phyloP scores from a whole-genome alignment of 2,797 vertebrate genomes.

The Potorous gilbertii region DNA sequence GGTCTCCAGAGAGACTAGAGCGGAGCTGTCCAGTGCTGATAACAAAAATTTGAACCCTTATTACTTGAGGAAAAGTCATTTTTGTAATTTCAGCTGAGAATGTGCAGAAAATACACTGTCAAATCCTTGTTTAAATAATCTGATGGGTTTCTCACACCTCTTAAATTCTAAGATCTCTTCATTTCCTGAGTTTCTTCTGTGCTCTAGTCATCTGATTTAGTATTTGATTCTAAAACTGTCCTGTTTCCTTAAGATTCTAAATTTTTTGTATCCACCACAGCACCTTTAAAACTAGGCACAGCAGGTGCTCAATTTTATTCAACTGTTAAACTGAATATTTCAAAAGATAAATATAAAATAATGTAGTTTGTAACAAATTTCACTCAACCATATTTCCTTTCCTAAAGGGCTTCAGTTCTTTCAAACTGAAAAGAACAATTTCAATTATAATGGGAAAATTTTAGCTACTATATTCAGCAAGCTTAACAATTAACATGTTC shows the following conservation, averaged over 20 bases:
- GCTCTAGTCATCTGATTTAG: constrained; percentile 10
- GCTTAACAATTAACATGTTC: neutral
- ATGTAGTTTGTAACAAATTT: constrained; percentile 29
- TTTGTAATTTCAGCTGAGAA: neutral
- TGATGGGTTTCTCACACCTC: neutral
- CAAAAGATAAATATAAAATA: neutral
- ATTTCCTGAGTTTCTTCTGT: constrained; percentile 31
- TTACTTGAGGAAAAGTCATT: neutral
- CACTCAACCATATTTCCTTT: constrained; percentile 30
- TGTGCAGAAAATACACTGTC: neutral
- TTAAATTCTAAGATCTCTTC: neutral
- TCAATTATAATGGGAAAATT: constrained; percentile 48
- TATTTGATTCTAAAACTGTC: constrained; percentile 40
- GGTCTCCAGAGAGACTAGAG: neutral
- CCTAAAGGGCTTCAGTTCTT: constrained; percentile 14
- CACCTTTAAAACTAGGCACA: constrained; percentile 15
- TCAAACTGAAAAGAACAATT: constrained; percentile 24
- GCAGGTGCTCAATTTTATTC: neutral
- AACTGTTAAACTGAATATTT: constrained; percentile 15
- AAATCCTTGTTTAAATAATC: neutral
- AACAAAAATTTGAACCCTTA: neutral
- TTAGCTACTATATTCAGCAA: constrained; percentile 38
- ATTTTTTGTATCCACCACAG: constrained; percentile 37
- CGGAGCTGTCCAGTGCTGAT: constrained; percentile 3
- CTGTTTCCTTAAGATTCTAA: constrained; percentile 43